Conservation (phyloP, 1,140 invertebrate genomes). For the Lepeophtheirus salmonis region DNA sequence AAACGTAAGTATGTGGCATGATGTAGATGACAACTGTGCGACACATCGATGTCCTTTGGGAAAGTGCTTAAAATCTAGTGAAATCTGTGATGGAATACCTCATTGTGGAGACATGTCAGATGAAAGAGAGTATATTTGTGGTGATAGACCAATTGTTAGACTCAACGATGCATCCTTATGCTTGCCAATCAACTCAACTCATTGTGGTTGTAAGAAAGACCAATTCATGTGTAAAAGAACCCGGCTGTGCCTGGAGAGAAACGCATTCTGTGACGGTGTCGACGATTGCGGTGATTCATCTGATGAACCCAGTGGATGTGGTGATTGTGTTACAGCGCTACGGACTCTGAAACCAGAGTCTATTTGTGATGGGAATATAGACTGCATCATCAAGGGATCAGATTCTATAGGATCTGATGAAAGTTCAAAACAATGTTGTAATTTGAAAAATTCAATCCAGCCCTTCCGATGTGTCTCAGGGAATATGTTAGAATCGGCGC, state of each 20-base stretch:
- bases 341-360: background rate
- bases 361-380: conserved; percentile 7
- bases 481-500: background rate
- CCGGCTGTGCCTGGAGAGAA: conserved; percentile 1
- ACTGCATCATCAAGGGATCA: background rate
- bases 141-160: background rate
- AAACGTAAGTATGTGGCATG: background rate
- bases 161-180: background rate
- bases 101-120: conserved; percentile 56
- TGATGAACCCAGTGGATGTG: conserved; percentile 2
- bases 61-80: conserved; percentile 42
- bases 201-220: background rate
- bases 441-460: background rate
- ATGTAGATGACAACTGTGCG: background rate
- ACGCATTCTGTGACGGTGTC: conserved; percentile 7
- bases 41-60: conserved; percentile 23
- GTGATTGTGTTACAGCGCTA: background rate
- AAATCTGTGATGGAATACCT: conserved; percentile 44
- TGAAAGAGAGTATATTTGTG: conserved; percentile 30
- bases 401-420: conserved; percentile 3
- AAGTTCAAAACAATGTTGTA: background rate
- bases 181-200: background rate
- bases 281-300: conserved; percentile 11
- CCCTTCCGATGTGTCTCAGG: background rate
- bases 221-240: background rate